Evolutionary conservation across 37 sponge, comb jelly and placozoan genomes (phyloP).

Genomic region (Agelas oroides): DNA sequence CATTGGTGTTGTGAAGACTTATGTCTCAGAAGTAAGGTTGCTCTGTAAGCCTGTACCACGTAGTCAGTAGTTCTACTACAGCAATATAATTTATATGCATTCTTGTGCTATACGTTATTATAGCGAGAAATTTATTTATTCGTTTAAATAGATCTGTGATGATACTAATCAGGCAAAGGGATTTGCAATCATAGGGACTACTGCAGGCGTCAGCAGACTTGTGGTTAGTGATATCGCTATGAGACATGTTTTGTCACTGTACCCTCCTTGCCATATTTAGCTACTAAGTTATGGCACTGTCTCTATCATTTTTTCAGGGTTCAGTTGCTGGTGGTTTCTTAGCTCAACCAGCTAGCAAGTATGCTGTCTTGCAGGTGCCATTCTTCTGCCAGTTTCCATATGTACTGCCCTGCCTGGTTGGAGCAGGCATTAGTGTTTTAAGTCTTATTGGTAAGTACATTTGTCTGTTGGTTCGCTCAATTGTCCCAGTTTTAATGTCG

Average conservation of each 20-base stretch:
- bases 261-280: not conserved
- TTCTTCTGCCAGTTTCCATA: slow-evolving; percentile 91
- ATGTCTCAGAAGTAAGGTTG: slow-evolving; percentile 81
- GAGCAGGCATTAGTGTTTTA: slow-evolving; percentile 41
- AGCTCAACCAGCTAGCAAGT: slow-evolving; percentile 88
- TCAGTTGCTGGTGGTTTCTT: slow-evolving; percentile 84
- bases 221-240: slow-evolving; percentile 43
- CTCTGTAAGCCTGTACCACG: not conserved
- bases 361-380: slow-evolving; percentile 41
- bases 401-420: slow-evolving; percentile 81
- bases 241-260: not conserved
- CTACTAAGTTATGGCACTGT: no score
- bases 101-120: not conserved
- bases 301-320: slow-evolving; percentile 49
- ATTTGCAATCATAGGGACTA: slow-evolving; percentile 64
- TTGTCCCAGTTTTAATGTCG: no score
- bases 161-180: slow-evolving; percentile 90
- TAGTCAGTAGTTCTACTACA: not conserved
- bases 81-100: not conserved
- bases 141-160: slow-evolving; percentile 77
- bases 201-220: slow-evolving; percentile 68
- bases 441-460: slow-evolving; percentile 69
- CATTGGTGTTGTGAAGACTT: slow-evolving; percentile 84
- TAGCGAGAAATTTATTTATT: not conserved
- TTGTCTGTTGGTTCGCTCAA: no score